phyloP scores from a whole-genome alignment of 23 tunicate genomes.

The Trididemnum clinides region DNA sequence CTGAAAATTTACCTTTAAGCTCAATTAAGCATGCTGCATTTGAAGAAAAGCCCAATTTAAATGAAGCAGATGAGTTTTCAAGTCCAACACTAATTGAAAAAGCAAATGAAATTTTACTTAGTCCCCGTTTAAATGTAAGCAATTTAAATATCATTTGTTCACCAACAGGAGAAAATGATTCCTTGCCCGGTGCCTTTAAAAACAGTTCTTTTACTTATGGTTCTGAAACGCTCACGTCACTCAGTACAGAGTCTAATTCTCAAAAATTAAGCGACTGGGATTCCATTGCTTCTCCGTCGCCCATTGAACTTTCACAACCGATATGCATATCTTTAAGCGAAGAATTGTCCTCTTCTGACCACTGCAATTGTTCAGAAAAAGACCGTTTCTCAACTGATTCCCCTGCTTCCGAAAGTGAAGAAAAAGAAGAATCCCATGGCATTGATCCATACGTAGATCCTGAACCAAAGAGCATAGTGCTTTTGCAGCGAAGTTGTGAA shows the following conservation, averaged over 20 bases:
- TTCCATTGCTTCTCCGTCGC: constrained; percentile 5
- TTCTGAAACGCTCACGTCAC: background rate
- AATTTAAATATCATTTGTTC: background rate
- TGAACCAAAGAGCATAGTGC: constrained; percentile 88
- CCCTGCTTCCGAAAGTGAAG: background rate
- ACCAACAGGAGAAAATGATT: background rate
- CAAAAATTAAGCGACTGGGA: background rate
- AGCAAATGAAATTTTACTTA: background rate
- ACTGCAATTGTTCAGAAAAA: constrained; percentile 6
- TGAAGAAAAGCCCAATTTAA: constrained; percentile 51
- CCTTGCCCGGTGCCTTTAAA: background rate
- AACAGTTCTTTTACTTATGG: background rate
- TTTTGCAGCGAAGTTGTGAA: constrained; percentile 26
- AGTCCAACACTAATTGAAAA: background rate
- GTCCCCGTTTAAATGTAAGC: background rate
- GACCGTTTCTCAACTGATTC: background rate
- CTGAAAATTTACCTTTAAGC: constrained; percentile 54
- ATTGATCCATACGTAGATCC: constrained; percentile 82
- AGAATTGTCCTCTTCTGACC: background rate
- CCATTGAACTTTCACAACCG: constrained; percentile 7
- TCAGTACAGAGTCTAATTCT: background rate
- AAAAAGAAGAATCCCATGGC: background rate
- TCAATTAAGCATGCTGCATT: constrained; percentile 67
- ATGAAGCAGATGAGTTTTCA: constrained; percentile 8
- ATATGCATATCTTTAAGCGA: constrained; percentile 2